Conservation (phyloP, 2,113 vertebrate genomes). For the Macrotus californicus region DNA sequence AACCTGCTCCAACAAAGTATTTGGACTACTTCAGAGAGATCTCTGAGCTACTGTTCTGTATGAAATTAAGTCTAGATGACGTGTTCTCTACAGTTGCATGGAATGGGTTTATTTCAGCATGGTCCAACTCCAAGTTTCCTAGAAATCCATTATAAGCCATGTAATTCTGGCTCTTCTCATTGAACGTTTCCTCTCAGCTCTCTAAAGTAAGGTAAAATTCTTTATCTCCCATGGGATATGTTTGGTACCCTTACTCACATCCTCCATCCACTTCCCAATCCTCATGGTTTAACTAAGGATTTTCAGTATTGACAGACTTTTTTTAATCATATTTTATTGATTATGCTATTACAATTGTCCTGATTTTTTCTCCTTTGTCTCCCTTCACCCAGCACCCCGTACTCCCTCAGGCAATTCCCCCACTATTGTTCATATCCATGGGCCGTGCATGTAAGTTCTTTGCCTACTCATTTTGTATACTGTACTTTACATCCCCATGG, state of each 20-base stretch:
- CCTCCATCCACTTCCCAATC: not conserved
- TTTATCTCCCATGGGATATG: not conserved
- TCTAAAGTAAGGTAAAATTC: not conserved
- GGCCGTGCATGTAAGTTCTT: no score
- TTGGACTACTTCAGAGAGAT: slow-evolving; percentile 13
- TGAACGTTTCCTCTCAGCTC: not conserved
- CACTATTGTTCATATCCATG: no score
- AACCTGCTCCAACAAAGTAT: not conserved
- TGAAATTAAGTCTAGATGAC: slow-evolving; percentile 12
- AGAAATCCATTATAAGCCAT: not conserved
- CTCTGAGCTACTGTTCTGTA: not conserved
- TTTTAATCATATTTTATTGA: no score
- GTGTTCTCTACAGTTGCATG: not conserved
- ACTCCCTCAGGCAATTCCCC: no score
- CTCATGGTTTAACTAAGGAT: not conserved
- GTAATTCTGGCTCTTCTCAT: not conserved
- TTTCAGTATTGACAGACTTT: not conserved
- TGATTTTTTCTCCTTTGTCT: no score
- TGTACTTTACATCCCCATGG: no score
- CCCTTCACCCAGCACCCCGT: no score
- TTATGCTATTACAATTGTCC: no score
- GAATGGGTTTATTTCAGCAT: not conserved
- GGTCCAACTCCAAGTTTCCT: not conserved
- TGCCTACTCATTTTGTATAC: no score
- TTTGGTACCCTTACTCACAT: not conserved